Base-by-base conservation (phyloP, 2,113 vertebrate genomes). In the Myanophis thanlyinensis region DNA sequence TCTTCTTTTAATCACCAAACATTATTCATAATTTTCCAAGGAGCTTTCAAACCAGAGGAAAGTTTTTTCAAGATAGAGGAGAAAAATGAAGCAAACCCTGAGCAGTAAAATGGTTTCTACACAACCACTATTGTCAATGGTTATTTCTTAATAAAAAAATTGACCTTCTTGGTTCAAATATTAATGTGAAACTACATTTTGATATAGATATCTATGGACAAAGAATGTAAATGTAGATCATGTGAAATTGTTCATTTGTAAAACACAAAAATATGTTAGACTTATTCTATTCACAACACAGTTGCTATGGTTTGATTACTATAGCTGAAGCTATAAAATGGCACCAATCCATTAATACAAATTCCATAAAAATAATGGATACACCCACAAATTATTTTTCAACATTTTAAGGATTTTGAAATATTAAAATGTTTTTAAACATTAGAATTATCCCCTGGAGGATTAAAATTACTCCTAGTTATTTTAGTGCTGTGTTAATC, bases 391-490 rank as follows among this genome's bases (percentile, higher is more conserved):
- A 96, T 95, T 95, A 93, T 90, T 91, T 96, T 96, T 90, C 44
- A 93, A 90, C 89, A 94, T 96, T 92, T 95, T 96, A 97, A 97
- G 92, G 96, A 95, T 95, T 94, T 95, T 96, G 96, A 95, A 95
- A 97, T 96, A 97, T 93, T 94, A 96, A 96, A 97, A 96, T 96
- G 56, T 95, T 96, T 97, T 97, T 96, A 96, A 97, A 96, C 93
- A 96, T 96, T 95, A 90, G 95, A 90, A 94, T 96, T 92, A 89
- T 92, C 44, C 88, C 89, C 73, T 92, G 52, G 30, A 89, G 88
- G 89, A 89, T 92, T 89, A 89, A 96, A 96, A 95, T 93, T 96
- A 95, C 97, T 94, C 93, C 91, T 89, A 90, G 92, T 95, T 93
- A 95, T 96, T 97, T 96, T 97, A 97, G 97, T 95, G 92, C 73